phyloP scores from a whole-genome alignment of 2,113 vertebrate genomes.

The Smithornis capensis region DNA sequence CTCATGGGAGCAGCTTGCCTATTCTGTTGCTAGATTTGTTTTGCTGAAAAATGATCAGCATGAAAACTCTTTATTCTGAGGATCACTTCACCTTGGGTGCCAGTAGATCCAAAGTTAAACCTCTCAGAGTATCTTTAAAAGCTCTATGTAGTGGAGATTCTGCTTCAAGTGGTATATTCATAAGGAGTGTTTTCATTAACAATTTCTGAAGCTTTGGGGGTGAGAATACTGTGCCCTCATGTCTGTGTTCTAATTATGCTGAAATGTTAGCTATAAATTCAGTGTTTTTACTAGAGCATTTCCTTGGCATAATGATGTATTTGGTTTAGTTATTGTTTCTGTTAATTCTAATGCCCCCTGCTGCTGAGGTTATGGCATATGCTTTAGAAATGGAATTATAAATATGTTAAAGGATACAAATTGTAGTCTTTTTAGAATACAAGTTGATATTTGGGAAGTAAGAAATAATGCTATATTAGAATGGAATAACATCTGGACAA shows the following conservation, averaged over 20 bases:
- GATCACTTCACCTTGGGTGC: background rate
- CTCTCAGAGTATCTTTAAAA: background rate
- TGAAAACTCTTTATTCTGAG: background rate
- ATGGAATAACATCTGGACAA: background rate
- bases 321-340: slow-evolving; percentile 46
- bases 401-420: slow-evolving; percentile 7
- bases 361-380: slow-evolving; percentile 31
- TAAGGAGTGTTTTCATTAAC: background rate
- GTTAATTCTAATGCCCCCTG: slow-evolving; percentile 57
- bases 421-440: background rate
- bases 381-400: slow-evolving; percentile 14
- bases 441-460: background rate
- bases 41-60: background rate
- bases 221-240: background rate
- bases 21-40: background rate
- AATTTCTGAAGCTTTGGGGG: background rate
- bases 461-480: background rate
- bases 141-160: background rate
- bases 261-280: slow-evolving; percentile 6
- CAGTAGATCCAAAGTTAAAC: background rate
- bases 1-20: background rate
- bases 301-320: background rate
- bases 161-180: background rate
- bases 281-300: slow-evolving; percentile 10
- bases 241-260: background rate